Evolutionary conservation across 2,888 invertebrate species (phyloP).

Genomic region (Tetranychus truncatus): DNA sequence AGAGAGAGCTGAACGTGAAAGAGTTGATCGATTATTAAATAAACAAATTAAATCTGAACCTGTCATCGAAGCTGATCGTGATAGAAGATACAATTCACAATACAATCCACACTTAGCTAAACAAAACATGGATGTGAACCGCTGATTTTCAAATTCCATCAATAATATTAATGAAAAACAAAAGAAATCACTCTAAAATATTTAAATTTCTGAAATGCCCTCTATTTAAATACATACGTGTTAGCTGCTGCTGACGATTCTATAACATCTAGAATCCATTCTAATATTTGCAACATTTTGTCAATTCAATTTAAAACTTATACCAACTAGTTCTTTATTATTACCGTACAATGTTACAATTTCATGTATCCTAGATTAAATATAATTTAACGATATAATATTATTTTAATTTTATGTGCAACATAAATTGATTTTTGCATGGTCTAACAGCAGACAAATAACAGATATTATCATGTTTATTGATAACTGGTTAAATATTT

Average conservation of each 20-base stretch:
- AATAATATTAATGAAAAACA: too few species aligned
- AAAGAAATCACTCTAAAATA: too few species aligned
- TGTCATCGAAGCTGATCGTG: slow-evolving; percentile 34
- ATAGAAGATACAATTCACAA: slow-evolving; percentile 81
- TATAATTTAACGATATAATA: too few species aligned
- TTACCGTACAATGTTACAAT: too few species aligned
- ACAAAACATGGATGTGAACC: slow-evolving; percentile 12
- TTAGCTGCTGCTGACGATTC: background rate
- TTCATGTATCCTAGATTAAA: too few species aligned
- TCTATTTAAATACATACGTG: too few species aligned
- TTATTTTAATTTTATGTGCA: too few species aligned
- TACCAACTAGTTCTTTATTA: too few species aligned
- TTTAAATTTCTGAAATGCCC: too few species aligned
- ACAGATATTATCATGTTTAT: background rate
- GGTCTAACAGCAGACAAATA: too few species aligned
- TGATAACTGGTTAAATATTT: background rate
- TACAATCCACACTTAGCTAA: slow-evolving; percentile 56
- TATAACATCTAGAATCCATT: background rate
- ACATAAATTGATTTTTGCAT: too few species aligned
- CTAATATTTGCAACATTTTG: background rate
- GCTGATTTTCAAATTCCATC: slow-evolving; percentile 25
- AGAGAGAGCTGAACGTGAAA: slow-evolving; percentile 56
- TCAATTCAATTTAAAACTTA: background rate
- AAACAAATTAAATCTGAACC: slow-evolving; percentile 30
- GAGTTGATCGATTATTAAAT: slow-evolving; percentile 47